Evolutionary conservation across 2,797 vertebrate genomes (phyloP), one percentile per base, ranked within the genome.

Genomic region (Mus minutoides): DNA sequence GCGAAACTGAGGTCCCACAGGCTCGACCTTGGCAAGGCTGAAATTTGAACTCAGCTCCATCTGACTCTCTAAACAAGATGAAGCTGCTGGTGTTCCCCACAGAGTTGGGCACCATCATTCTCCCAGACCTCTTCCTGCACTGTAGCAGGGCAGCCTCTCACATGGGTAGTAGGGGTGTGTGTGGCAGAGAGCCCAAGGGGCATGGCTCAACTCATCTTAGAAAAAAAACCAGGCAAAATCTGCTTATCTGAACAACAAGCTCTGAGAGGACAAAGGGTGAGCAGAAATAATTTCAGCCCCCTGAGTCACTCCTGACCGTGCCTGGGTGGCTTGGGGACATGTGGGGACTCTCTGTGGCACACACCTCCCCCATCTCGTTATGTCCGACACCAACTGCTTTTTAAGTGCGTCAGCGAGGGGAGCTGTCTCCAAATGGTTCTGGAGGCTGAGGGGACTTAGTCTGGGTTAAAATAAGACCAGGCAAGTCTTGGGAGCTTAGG

Each of bases 381-480:
- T 19, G 85, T 29, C 34, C 89, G 82, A 87, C 83, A 69, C 58
- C 24, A 6, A 43, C 34, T 71, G 52, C 7, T 19, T 78, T 62
- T 78, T 82, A 58, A 73, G 5, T 26, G 17, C 13, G 90, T 62
- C 75, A 8, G 13, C 9, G 94, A 43, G 71, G 16, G 46, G 11
- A 31, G 75, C n/a, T 46, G 69, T 76, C 14, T 67, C 77, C 62
- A 69, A n/a, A 64, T 22, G 12, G 26, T 9, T 92, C 60, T 67
- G 80, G 77, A 82, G 40, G 37, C 64, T n/a, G 73, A 62, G 75
- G 79, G 60, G 62, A 86, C 79, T 79, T 14, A 54, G 34, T 40
- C 82, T 56, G 90, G 37, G 85, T 94, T 86, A 91, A 88, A 89
- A 34, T 56, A 91, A 94, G 60, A 22, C 24, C 37, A n/a, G 19